These are phyloP conservation scores for Geopemphigus sp. DNA, from an alignment of 1,140 invertebrate genomes.

Conservation along the genomic window DNA sequence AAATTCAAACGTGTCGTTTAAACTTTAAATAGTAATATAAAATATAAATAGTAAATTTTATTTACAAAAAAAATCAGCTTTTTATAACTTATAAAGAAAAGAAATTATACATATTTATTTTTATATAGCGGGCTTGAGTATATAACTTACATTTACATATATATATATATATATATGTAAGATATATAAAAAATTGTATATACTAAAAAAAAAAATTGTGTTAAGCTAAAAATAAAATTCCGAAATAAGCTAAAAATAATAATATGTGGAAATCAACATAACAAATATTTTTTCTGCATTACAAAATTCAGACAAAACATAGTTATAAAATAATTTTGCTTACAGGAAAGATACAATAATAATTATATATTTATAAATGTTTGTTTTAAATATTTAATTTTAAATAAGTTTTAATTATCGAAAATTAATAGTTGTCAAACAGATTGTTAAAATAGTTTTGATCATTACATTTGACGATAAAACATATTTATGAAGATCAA, in stretches of 20 bases:
- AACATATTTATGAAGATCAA: neutral
- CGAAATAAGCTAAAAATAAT: conserved; percentile 49
- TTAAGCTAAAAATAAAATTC: conserved; percentile 48
- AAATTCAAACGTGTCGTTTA: conserved; percentile 29
- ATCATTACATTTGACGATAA: conserved; percentile 30
- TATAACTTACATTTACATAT: conserved; percentile 30
- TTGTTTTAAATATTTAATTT: conserved; percentile 7
- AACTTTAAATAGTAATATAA: conserved; percentile 49
- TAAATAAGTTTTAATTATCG: conserved; percentile 9
- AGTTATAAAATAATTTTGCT: conserved; percentile 47
- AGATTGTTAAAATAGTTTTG: conserved; percentile 29
- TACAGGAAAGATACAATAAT: conserved; percentile 41
- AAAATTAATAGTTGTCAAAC: conserved; percentile 42
- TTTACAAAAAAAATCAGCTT: conserved; percentile 49
- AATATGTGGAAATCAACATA: conserved; percentile 44
- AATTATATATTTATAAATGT: conserved; percentile 31
- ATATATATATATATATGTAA: no score
- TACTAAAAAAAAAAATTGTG: conserved; percentile 44
- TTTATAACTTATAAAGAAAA: conserved; percentile 47
- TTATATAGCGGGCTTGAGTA: conserved; percentile 41
- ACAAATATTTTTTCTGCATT: conserved; percentile 44
- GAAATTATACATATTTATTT: conserved; percentile 45
- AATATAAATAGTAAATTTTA: conserved; percentile 50
- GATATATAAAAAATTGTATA: conserved; percentile 37
- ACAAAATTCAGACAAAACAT: conserved; percentile 40